Evolutionary conservation across 2,888 invertebrate species (phyloP).

Genomic region (Ypsolopha sequella): DNA sequence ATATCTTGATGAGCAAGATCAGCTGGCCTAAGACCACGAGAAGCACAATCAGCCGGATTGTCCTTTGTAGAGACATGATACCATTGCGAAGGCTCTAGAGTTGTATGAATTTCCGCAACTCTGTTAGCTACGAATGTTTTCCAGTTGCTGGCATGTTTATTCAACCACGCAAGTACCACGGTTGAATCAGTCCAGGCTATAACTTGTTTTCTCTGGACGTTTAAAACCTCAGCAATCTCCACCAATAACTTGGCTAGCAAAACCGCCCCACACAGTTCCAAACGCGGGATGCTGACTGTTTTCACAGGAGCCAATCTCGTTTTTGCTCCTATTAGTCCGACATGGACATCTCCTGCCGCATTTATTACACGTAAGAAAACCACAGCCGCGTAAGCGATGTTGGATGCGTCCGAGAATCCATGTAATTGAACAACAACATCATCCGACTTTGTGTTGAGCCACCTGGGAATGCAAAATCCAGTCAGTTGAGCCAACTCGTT

Average conservation of each 20-base stretch:
- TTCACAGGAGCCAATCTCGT: constrained; percentile 10
- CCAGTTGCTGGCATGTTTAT: not conserved
- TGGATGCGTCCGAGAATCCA: constrained; percentile 12
- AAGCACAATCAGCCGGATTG: not conserved
- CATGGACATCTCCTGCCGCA: constrained; percentile 1
- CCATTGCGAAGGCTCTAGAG: not conserved
- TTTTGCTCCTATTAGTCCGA: constrained; percentile 8
- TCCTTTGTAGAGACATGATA: not conserved
- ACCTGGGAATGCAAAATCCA: not conserved
- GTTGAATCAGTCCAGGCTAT: not conserved
- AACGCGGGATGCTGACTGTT: constrained; percentile 8
- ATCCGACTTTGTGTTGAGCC: not conserved
- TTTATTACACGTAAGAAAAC: constrained; percentile 8
- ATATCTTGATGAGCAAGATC: not conserved
- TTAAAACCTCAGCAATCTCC: no score
- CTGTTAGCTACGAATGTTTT: not conserved
- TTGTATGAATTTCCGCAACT: not conserved
- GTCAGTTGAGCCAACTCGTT: not conserved
- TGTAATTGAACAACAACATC: constrained; percentile 8
- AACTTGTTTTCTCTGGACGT: no score
- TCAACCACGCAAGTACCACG: not conserved
- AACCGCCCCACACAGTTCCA: constrained; percentile 10
- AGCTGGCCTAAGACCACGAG: not conserved
- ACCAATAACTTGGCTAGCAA: not conserved
- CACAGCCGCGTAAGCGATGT: constrained; percentile 10